phyloP scores from a whole-genome alignment of 2,888 invertebrate species.

The Petrophora chlorosata region DNA sequence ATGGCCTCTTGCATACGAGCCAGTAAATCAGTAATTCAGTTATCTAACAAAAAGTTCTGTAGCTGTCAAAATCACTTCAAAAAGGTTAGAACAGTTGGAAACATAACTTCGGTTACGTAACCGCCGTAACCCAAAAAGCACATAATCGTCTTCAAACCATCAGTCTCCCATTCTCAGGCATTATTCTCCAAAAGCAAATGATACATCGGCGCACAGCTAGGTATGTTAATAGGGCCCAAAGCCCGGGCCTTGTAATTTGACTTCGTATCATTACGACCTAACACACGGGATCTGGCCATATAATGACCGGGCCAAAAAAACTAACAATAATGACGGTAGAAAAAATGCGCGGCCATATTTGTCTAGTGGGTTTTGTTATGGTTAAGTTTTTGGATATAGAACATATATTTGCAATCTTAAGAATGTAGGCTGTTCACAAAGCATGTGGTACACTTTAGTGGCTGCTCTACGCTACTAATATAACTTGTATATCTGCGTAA shows the following conservation, averaged over 20 bases:
- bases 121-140: constrained; percentile 11
- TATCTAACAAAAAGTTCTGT: too few relatives aligned
- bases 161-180: constrained; percentile 32
- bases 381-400: too few relatives aligned
- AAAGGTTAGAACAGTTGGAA: too few relatives aligned
- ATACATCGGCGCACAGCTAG: constrained; percentile 65
- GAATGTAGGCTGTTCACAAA: too few relatives aligned
- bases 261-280: constrained; percentile 74
- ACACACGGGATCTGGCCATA: constrained; percentile 52
- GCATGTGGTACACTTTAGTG: too few relatives aligned
- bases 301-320: constrained; percentile 67
- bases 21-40: too few relatives aligned
- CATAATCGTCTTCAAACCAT: not conserved
- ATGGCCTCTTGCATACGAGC: too few relatives aligned
- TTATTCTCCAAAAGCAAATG: constrained; percentile 62
- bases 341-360: constrained; percentile 58
- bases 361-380: constrained; percentile 47
- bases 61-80: too few relatives aligned
- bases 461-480: too few relatives aligned
- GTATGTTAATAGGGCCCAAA: constrained; percentile 75
- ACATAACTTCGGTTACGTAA: constrained; percentile 14
- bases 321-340: constrained; percentile 60
- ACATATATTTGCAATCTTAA: too few relatives aligned
- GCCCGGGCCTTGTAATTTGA: constrained; percentile 73
- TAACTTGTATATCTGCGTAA: too few relatives aligned